phyloP scores from a whole-genome alignment of 2,113 vertebrate species.

The Sakesphorus luctuosus region DNA sequence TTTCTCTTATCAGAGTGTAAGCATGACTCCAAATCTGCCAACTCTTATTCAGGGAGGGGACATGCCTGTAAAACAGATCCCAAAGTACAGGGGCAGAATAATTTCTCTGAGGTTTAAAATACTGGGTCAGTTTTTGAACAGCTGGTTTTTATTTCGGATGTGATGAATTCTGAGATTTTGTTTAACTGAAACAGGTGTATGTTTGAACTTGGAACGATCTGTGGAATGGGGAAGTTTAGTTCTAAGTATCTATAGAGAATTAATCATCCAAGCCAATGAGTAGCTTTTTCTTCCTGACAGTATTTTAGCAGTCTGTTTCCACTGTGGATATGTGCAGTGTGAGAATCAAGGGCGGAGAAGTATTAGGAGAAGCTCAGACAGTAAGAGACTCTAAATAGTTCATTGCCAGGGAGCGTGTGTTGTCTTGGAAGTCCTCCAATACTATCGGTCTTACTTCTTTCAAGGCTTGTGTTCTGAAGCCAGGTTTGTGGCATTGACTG shows the following conservation, averaged over 20 bases:
- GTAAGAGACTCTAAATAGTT: not conserved
- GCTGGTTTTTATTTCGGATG: not conserved
- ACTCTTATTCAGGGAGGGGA: not conserved
- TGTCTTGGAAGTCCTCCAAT: not conserved
- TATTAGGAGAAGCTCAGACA: constrained; percentile 5
- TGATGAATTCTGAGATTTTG: not conserved
- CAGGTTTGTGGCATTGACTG: not conserved
- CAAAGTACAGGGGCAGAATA: not conserved
- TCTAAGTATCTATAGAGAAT: not conserved
- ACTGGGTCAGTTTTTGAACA: not conserved
- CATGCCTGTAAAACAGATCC: not conserved
- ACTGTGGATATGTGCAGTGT: not conserved
- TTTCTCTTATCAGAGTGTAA: not conserved
- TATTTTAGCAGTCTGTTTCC: not conserved
- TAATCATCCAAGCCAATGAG: not conserved
- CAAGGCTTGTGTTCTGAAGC: not conserved
- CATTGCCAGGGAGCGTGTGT: not conserved
- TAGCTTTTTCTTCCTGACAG: not conserved
- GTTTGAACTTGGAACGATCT: not conserved
- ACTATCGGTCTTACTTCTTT: not conserved
- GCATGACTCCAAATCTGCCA: not conserved
- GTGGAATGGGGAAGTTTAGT: not conserved
- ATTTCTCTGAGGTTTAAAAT: not conserved
- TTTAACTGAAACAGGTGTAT: not conserved
- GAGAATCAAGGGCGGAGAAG: not conserved